Evolutionary conservation across 2,797 vertebrate species (phyloP).

Genomic region (Scleropages formosus): DNA sequence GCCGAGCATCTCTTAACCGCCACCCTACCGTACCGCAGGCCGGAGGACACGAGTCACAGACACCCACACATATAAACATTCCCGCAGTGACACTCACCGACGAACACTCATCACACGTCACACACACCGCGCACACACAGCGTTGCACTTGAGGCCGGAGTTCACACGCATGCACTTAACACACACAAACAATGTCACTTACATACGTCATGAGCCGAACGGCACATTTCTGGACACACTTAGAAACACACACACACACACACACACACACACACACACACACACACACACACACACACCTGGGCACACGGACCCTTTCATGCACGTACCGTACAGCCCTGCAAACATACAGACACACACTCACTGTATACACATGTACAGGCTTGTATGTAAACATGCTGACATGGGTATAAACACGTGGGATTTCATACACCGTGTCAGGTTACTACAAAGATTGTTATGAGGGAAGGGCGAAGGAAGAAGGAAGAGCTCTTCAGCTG

Average conservation of each 20-base stretch:
- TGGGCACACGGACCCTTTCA: neutral
- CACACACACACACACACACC: neutral
- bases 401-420: no score
- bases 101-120: no score
- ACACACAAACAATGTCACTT: neutral
- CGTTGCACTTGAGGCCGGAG: neutral
- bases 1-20: neutral
- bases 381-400: conserved; percentile 32
- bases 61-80: no score
- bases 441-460: no score
- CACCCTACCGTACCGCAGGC: neutral
- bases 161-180: neutral
- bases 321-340: conserved; percentile 14
- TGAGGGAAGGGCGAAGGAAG: no score
- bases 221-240: neutral
- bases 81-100: no score
- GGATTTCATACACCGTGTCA: conserved; percentile 40
- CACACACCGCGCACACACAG: neutral
- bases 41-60: neutral
- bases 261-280: neutral
- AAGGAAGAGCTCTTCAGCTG: no score
- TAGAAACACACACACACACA: neutral
- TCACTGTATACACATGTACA: conserved; percentile 37
- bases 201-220: neutral
- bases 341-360: conserved; percentile 27